These are phyloP conservation scores for Eupithecia inturbata DNA, from an alignment of 2,888 invertebrate species.

Conservation along the genomic window DNA sequence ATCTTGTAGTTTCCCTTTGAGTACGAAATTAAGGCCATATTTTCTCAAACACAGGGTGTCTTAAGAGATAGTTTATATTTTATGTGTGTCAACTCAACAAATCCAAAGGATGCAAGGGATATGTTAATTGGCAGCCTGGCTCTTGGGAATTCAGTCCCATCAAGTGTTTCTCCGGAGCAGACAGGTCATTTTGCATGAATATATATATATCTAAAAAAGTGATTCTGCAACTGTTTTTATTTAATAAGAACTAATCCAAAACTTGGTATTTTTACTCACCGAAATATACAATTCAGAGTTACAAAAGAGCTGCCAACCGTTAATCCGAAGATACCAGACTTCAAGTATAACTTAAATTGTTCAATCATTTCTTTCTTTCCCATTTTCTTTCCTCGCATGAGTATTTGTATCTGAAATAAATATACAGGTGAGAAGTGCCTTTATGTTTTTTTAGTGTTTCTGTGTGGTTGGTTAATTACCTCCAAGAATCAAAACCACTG, in stretches of 20 bases:
- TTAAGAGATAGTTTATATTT: neutral
- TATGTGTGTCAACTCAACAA: too few relatives aligned
- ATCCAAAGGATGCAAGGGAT: too few relatives aligned
- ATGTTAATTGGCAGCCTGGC: neutral
- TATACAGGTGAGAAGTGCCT: neutral
- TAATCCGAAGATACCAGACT: constrained; percentile 79
- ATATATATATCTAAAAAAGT: too few relatives aligned
- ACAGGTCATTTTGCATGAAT: too few relatives aligned
- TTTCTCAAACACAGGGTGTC: neutral
- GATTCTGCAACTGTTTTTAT: neutral
- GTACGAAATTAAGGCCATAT: neutral
- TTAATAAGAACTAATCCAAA: neutral
- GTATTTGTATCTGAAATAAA: constrained; percentile 75
- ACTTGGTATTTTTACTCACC: constrained; percentile 59
- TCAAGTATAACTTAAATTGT: constrained; percentile 76
- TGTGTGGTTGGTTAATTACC: neutral
- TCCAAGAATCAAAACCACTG: neutral
- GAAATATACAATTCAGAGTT: constrained; percentile 80
- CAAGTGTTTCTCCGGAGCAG: too few relatives aligned
- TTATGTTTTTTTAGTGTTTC: neutral
- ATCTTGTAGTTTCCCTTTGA: too few relatives aligned
- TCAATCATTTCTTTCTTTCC: constrained; percentile 75
- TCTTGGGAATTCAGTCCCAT: neutral
- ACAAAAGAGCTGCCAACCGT: constrained; percentile 79
- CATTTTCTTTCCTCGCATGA: constrained; percentile 81